These are phyloP conservation scores for Pachyramphus minor DNA, from an alignment of 2,113 vertebrate genomes.

Conservation along the genomic window DNA sequence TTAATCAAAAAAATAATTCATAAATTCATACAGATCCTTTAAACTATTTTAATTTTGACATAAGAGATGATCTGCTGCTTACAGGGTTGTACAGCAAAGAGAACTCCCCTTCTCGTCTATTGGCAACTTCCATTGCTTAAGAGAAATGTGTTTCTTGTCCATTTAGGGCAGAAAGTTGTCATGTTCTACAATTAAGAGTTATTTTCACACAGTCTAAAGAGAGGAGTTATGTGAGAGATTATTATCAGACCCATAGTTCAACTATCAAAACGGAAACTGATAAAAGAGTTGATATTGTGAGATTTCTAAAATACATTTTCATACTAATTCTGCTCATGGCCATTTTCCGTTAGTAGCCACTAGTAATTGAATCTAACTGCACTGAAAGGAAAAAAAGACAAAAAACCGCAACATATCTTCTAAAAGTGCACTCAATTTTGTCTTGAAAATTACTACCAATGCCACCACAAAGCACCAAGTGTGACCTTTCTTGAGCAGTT, in stretches of 20 bases:
- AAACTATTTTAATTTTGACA: not conserved
- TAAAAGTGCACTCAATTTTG: not conserved
- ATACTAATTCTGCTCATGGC: not conserved
- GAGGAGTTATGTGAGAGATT: not conserved
- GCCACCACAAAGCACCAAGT: not conserved
- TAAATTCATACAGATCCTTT: not conserved
- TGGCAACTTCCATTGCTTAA: not conserved
- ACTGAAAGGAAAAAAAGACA: not conserved
- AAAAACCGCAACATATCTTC: fast-evolving
- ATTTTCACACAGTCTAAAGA: not conserved
- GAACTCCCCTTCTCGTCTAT: not conserved
- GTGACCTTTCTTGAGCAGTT: not conserved
- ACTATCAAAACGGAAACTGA: not conserved
- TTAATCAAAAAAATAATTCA: not conserved
- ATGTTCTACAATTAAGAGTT: not conserved
- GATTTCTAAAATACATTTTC: not conserved
- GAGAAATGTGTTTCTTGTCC: not conserved
- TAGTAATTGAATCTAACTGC: not conserved
- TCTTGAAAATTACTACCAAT: not conserved
- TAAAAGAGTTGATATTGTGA: not conserved
- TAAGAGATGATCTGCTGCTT: not conserved
- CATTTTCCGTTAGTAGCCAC: not conserved
- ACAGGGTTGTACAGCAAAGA: not conserved
- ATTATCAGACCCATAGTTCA: not conserved
- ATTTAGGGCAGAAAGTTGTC: not conserved